Evolutionary conservation across 2,888 invertebrate genomes (phyloP).

Genomic region (Morpho deidamia): DNA sequence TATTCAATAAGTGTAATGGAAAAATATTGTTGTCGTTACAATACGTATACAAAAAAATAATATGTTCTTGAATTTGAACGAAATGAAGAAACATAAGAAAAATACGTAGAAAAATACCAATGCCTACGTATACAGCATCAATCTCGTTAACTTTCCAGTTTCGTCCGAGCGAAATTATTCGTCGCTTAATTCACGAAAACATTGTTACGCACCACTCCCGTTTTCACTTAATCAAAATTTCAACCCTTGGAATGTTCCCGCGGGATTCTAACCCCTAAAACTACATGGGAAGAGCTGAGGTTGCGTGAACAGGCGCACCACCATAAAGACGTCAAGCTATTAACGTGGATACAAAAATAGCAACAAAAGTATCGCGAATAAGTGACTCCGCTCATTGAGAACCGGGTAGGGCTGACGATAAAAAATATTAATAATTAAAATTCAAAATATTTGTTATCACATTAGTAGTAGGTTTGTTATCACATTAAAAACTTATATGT

Average conservation of each 20-base stretch:
- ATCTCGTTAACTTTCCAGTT: constrained; percentile 1
- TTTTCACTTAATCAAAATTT: constrained; percentile 26
- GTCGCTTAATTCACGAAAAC: constrained; percentile 18
- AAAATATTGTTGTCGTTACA: no score
- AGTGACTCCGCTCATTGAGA: constrained; percentile 20
- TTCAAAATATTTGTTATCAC: not conserved
- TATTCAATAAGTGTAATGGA: no score
- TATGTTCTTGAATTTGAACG: no score
- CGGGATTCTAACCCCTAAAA: constrained; percentile 1
- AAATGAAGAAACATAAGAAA: no score
- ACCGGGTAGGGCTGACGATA: constrained; percentile 14
- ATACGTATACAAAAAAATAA: no score
- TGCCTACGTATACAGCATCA: no score
- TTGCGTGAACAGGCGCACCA: constrained; percentile 8
- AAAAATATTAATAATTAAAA: not conserved
- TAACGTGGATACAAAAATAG: constrained; percentile 28
- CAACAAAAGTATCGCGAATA: constrained; percentile 25
- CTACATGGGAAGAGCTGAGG: not conserved
- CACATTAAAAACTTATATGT: no score
- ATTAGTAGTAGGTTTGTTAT: no score
- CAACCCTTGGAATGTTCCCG: not conserved
- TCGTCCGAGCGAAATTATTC: constrained; percentile 15
- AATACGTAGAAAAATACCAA: no score
- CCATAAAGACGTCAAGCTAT: constrained; percentile 30
- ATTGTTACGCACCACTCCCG: constrained; percentile 14